Evolutionary conservation across 2,888 invertebrate species (phyloP).

Genomic region (Tenthredo amoena): DNA sequence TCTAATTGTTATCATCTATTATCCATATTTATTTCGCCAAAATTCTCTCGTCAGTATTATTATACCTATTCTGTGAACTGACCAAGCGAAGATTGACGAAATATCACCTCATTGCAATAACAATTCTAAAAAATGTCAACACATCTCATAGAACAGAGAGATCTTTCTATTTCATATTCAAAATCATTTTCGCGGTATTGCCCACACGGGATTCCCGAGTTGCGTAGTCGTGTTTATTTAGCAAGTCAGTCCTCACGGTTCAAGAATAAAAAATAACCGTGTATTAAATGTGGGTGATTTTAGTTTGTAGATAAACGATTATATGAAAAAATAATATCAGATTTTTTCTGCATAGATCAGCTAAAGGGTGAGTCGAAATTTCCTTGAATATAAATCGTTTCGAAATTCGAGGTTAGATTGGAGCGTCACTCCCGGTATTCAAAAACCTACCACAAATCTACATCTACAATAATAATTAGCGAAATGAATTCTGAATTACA

Average conservation of each 20-base stretch:
- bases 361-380: slow-evolving; percentile 19
- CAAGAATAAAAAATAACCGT: background rate
- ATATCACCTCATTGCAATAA: background rate
- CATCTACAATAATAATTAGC: background rate
- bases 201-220: background rate
- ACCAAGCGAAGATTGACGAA: background rate
- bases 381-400: background rate
- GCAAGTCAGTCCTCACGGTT: background rate
- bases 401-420: slow-evolving; percentile 20
- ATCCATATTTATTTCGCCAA: background rate
- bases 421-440: background rate
- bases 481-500: background rate
- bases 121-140: background rate
- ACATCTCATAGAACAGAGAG: background rate
- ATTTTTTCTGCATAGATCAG: background rate
- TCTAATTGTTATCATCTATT: background rate
- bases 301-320: background rate
- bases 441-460: background rate
- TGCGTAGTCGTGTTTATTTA: background rate
- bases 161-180: background rate
- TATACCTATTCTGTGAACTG: background rate
- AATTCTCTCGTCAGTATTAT: background rate
- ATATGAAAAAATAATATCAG: background rate
- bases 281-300: background rate
- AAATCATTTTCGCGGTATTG: background rate